Evolutionary conservation across 2,113 vertebrate genomes (phyloP).

Genomic region (Tiliqua scincoides): DNA sequence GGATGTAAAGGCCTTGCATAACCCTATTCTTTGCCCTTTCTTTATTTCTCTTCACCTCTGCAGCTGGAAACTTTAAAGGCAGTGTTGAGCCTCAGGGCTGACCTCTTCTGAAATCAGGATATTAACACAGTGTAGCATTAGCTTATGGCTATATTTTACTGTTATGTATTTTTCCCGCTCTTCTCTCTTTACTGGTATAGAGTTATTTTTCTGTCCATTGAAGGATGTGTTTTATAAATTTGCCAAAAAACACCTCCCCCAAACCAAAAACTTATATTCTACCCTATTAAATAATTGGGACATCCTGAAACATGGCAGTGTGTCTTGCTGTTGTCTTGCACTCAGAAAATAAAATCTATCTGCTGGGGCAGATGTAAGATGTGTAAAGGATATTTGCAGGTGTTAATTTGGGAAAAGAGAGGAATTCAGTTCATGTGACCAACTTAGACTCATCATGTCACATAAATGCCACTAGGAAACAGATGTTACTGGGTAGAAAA

Average conservation of each 20-base stretch:
- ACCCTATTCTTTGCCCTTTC: not conserved
- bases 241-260: not conserved
- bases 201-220: not conserved
- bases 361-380: not conserved
- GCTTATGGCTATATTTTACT: not conserved
- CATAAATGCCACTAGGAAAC: conserved; percentile 36
- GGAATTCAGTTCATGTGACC: conserved; percentile 31
- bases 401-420: conserved; percentile 37
- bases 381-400: conserved; percentile 33
- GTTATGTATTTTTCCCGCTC: not conserved
- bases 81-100: not conserved
- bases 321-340: conserved; percentile 24
- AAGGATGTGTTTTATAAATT: not conserved
- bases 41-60: not conserved
- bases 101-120: not conserved
- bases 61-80: not conserved
- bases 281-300: not conserved
- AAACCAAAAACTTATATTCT: no score
- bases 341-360: not conserved
- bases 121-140: not conserved
- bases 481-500: conserved; percentile 43
- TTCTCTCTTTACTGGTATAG: not conserved
- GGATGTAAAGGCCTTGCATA: not conserved
- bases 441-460: conserved; percentile 41
- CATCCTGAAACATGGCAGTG: conserved; percentile 16